Evolutionary conservation across 2,797 vertebrate genomes (phyloP).

Genomic region (Orestias chungarensis): DNA sequence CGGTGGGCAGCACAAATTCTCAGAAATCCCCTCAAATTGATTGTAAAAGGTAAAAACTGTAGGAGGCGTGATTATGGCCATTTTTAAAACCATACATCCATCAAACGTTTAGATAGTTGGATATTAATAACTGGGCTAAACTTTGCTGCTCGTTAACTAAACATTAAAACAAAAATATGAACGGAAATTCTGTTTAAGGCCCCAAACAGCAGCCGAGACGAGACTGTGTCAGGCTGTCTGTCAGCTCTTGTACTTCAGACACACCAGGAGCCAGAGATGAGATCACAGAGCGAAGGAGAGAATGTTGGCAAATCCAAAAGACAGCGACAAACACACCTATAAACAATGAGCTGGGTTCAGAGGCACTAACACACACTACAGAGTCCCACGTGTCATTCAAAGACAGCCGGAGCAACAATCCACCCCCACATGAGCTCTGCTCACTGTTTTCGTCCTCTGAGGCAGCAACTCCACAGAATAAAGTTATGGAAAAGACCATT

Average conservation of each 20-base stretch:
- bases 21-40: neutral
- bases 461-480: neutral
- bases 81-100: neutral
- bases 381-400: constrained; percentile 60
- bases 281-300: constrained; percentile 16
- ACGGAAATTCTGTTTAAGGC: neutral
- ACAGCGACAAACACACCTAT: constrained; percentile 66
- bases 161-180: too few relatives aligned
- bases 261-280: constrained; percentile 43
- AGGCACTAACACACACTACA: constrained; percentile 59
- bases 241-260: constrained; percentile 9
- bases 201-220: neutral
- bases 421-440: neutral
- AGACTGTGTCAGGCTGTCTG: neutral
- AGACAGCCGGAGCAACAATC: too few relatives aligned
- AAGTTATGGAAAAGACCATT: neutral
- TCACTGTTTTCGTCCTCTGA: neutral
- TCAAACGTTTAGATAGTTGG: neutral
- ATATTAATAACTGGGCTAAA: neutral
- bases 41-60: neutral
- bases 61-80: neutral
- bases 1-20: neutral
- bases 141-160: too few relatives aligned
- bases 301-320: constrained; percentile 57
- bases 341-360: constrained; percentile 60